Percentiles rank a stretch among this genome's conserved stretches.
These are phyloP conservation scores for Aphelinus certus DNA, from an alignment of 1,140 invertebrate genomes.

Conservation along the genomic window DNA sequence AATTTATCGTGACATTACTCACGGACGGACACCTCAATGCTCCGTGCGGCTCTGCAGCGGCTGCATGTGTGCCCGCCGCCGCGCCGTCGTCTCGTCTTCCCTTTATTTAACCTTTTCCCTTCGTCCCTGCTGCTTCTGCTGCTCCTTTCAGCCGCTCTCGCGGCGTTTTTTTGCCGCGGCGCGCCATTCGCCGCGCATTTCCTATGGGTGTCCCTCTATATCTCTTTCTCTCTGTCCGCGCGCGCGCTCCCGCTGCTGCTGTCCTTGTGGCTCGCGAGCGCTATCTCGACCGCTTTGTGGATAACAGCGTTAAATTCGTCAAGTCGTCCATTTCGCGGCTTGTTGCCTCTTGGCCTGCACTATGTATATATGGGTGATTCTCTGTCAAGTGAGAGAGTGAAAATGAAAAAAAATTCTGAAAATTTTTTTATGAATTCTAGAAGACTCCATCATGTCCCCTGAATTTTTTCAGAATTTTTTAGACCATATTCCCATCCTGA, in stretches of 20 bases:
- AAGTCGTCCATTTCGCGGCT: conserved; percentile 6
- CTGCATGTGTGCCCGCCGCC: conserved; percentile 42
- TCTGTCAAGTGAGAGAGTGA: too few species aligned
- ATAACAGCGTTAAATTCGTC: conserved; percentile 39
- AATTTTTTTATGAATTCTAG: too few species aligned
- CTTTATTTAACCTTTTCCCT: conserved; percentile 46
- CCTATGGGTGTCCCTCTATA: not conserved
- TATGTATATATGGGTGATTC: too few species aligned
- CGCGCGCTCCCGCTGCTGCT: not conserved
- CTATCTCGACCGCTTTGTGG: conserved; percentile 35
- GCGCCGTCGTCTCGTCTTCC: conserved; percentile 32
- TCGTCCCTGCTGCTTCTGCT: not conserved
- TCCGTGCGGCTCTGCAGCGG: not conserved
- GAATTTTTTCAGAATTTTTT: too few species aligned
- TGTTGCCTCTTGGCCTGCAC: not conserved
- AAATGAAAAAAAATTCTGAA: too few species aligned
- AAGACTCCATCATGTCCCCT: too few species aligned
- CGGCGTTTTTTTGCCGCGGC: not conserved
- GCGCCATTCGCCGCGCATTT: not conserved
- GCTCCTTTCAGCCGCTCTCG: not conserved
- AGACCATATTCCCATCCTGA: too few species aligned
- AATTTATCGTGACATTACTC: conserved; percentile 64
- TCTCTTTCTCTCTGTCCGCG: not conserved
- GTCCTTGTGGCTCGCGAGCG: not conserved
- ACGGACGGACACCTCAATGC: conserved; percentile 61